Base-by-base conservation (phyloP, 2,113 vertebrate genomes). In the Meriones unguiculatus region DNA sequence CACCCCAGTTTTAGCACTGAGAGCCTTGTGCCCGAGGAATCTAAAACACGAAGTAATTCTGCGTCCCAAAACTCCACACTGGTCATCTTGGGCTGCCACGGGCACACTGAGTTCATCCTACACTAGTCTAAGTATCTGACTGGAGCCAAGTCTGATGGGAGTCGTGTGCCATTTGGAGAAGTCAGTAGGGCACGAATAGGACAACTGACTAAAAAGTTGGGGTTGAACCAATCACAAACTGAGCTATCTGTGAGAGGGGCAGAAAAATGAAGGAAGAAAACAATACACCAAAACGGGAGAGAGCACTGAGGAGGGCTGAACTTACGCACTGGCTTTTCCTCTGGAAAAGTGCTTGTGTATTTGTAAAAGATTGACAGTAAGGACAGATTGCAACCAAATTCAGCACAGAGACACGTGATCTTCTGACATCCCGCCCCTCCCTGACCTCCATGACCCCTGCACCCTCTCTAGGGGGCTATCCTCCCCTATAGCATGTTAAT, bases 61-160 rank as follows among this genome's bases (percentile, higher is more conserved):
- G 30, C 64, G 69, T 38, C 3, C 7, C 64, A 41, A 50, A 75
- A 17, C 57, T 76, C 64, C 72, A 54, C 17, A 1, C 15, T 15
- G 38, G 25, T 57, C 22, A 28, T 65, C 4, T 50, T 10, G 6
- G 76, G 64, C 38, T 57, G 87, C 5, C 17, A 41, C 15, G 52
- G n/a, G 15, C 50, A 35, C 0, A 0, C 28, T 0, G 25, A 65
- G 30, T 41, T 0, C 2, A 32, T 59, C 54, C 52, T 13, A 64
- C 0, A 9, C 70, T 9, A 35, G 41, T 64, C 72, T 87, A 5
- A 22, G 76, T 0, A 20, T 57, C 38, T 25, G 28, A 30, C 50
- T 5, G 24, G 65, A 50, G 72, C 62, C 73, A 50, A 38, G 38
- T 38, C 52, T 18, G 1, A 54, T 7, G 18, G 0, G 14, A 12